Percentiles rank a stretch among this genome's conserved stretches.
Evolutionary conservation across 2,888 invertebrate species (phyloP).

Genomic region (Gonocerus acuteangulatus): DNA sequence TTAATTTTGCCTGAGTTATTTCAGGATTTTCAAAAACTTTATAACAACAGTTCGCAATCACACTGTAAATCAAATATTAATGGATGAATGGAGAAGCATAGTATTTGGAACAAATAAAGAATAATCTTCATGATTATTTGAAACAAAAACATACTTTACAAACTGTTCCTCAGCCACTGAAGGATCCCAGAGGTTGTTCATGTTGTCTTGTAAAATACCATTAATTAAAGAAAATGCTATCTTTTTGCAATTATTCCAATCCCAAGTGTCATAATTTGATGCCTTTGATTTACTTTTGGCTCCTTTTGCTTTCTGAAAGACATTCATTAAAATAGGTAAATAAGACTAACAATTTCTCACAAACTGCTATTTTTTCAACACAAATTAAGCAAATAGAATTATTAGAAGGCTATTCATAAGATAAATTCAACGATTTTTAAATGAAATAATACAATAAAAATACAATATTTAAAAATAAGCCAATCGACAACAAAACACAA

Average conservation of each 20-base stretch:
- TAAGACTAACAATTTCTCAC: too few relatives aligned
- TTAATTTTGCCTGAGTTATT: conserved; percentile 51
- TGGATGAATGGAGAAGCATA: not conserved
- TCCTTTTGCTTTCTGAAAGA: conserved; percentile 40
- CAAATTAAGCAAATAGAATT: too few relatives aligned
- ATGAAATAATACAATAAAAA: too few relatives aligned
- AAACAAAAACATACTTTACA: conserved; percentile 56
- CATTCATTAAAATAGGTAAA: too few relatives aligned
- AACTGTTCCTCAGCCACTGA: conserved; percentile 75
- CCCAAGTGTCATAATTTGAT: conserved; percentile 41
- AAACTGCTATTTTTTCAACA: too few relatives aligned
- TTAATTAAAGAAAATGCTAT: conserved; percentile 58
- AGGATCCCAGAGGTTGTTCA: conserved; percentile 72
- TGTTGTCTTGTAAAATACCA: conserved; percentile 59
- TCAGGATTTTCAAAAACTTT: conserved; percentile 57
- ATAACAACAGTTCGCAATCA: conserved; percentile 67
- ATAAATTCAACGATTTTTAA: too few relatives aligned
- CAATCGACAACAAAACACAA: too few relatives aligned
- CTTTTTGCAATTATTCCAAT: conserved; percentile 63
- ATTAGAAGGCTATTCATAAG: too few relatives aligned
- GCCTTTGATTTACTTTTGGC: conserved; percentile 47
- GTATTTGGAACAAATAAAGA: too few relatives aligned
- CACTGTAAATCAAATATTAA: conserved; percentile 44
- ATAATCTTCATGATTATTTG: too few relatives aligned
- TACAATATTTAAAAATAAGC: too few relatives aligned